Evolutionary conservation across 2,113 vertebrate species (phyloP).

Genomic region (Talpa occidentalis): DNA sequence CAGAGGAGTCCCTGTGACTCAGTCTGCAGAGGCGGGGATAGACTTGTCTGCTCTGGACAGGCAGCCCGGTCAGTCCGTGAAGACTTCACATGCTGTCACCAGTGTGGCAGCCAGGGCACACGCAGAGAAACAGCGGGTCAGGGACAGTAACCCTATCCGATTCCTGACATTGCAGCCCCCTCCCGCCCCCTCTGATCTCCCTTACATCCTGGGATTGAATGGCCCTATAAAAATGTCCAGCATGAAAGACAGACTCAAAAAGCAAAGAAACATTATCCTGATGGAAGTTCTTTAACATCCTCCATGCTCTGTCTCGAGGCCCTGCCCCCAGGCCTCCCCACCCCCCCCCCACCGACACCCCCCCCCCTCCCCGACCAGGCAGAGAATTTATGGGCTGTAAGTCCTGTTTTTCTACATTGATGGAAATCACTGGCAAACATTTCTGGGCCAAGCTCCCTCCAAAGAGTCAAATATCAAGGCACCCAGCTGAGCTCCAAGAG

Average conservation of each 20-base stretch:
- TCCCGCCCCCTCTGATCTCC: constrained; percentile 74
- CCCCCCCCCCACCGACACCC: neutral
- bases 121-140: neutral
- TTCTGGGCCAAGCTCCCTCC: constrained; percentile 60
- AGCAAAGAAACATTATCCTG: constrained; percentile 75
- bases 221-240: constrained; percentile 77
- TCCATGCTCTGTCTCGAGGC: constrained; percentile 36
- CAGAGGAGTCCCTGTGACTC: neutral
- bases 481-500: constrained; percentile 60
- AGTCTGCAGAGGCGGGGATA: neutral
- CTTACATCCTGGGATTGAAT: constrained; percentile 79
- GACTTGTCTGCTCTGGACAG: neutral
- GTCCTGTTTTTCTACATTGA: constrained; percentile 75
- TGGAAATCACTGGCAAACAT: constrained; percentile 70
- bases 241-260: constrained; percentile 78
- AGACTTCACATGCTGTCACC: constrained; percentile 60
- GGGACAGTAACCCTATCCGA: constrained; percentile 62
- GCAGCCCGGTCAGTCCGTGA: neutral
- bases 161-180: constrained; percentile 55
- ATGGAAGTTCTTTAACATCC: constrained; percentile 52
- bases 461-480: constrained; percentile 71
- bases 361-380: neutral
- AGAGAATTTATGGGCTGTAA: constrained; percentile 78
- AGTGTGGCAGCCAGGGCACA: neutral
- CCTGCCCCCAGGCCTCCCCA: constrained; percentile 31